Conservation (phyloP, 2,113 vertebrate species). For the Alexandromys fortis region DNA sequence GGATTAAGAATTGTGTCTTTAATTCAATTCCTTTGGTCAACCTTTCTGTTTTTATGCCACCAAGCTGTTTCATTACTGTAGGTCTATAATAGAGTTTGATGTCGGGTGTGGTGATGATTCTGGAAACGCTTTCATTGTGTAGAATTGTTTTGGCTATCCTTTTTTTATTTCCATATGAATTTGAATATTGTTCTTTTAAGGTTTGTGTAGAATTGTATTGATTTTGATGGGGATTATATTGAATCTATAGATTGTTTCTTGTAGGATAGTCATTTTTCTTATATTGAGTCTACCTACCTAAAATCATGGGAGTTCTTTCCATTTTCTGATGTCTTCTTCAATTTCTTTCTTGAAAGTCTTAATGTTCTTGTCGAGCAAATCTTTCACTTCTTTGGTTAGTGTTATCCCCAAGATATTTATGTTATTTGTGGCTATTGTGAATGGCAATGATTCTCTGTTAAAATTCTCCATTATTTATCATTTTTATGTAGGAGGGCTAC, state of each 20-base stretch:
- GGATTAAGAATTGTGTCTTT: background rate
- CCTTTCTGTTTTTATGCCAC: background rate
- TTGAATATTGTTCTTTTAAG: background rate
- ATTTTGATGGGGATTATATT: background rate
- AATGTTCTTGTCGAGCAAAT: background rate
- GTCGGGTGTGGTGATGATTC: rapidly evolving
- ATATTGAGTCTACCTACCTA: background rate
- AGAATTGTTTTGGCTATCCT: background rate
- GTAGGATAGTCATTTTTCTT: background rate
- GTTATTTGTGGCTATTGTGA: background rate
- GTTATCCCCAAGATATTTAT: background rate
- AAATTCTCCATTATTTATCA: too few species aligned
- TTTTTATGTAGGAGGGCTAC: too few species aligned
- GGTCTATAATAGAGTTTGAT: too few species aligned
- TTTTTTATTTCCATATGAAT: background rate
- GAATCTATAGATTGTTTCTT: background rate
- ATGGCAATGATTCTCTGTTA: too few species aligned
- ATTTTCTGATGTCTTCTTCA: background rate
- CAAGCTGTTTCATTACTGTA: background rate
- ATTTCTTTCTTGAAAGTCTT: background rate
- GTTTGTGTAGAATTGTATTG: background rate
- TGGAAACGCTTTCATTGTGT: background rate
- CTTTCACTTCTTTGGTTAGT: background rate
- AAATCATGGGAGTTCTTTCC: background rate
- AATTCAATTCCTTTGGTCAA: background rate